phyloP scores from a whole-genome alignment of 2,113 vertebrate species.

The Puffinus mauretanicus region DNA sequence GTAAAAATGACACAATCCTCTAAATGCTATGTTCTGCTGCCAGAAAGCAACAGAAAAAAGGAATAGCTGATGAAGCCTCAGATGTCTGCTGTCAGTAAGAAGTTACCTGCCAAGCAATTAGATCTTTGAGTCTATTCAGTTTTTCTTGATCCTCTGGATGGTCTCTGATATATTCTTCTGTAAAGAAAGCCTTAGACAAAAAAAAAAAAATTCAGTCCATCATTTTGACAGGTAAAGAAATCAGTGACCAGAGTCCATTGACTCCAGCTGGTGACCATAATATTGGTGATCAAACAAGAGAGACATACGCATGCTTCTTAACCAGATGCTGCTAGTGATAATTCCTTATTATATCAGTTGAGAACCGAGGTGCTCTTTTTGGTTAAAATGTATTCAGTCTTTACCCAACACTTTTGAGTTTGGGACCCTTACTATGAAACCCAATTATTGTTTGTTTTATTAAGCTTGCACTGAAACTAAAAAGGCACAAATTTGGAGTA shows the following conservation, averaged over 20 bases:
- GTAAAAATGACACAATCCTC: background rate
- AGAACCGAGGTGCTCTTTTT: background rate
- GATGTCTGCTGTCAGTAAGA: background rate
- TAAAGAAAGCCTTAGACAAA: slow-evolving; percentile 91
- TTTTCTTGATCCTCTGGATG: slow-evolving; percentile 92
- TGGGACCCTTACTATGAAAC: background rate
- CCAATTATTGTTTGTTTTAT: background rate
- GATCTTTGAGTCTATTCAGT: slow-evolving; percentile 88
- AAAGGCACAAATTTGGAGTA: background rate
- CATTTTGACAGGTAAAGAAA: background rate
- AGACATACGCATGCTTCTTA: background rate
- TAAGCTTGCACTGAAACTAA: background rate
- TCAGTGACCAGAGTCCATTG: background rate
- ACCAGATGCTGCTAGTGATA: background rate
- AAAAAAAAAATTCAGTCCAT: background rate
- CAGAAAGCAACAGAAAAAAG: background rate
- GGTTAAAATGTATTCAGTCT: background rate
- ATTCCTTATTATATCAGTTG: background rate
- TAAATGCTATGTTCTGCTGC: background rate
- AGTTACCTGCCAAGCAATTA: slow-evolving; percentile 98
- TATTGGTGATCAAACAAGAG: background rate
- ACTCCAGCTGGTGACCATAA: background rate
- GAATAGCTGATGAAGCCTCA: background rate
- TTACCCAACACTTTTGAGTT: background rate
- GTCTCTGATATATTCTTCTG: slow-evolving; percentile 82